A percentile compares a stretch with the other conserved stretches of the same genome.
These are phyloP conservation scores for Acleris literana DNA, from an alignment of 2,888 invertebrate species.

Conservation along the genomic window DNA sequence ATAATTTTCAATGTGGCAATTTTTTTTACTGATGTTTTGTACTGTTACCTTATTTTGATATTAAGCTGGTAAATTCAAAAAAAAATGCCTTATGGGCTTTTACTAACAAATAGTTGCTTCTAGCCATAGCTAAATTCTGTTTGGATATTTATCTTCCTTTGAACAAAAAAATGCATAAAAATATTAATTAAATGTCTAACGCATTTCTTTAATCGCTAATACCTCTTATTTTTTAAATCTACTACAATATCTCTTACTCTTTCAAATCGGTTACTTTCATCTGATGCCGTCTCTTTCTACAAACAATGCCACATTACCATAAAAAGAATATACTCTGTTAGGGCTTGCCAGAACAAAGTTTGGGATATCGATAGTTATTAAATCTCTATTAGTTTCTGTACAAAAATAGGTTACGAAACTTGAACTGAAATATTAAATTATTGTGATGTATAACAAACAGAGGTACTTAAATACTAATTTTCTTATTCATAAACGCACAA, in stretches of 20 bases:
- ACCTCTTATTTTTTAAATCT: conserved; percentile 35
- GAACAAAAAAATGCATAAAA: not conserved
- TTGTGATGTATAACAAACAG: too few relatives aligned
- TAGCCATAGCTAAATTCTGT: too few relatives aligned
- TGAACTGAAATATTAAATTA: too few relatives aligned
- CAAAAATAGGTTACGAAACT: too few relatives aligned
- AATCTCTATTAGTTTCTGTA: not conserved
- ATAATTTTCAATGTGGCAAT: too few relatives aligned
- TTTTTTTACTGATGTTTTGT: too few relatives aligned
- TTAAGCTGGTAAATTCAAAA: too few relatives aligned
- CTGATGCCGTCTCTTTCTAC: conserved; percentile 67
- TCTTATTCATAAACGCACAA: too few relatives aligned
- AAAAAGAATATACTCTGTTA: conserved; percentile 68
- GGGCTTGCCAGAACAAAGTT: conserved; percentile 49
- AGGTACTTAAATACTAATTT: too few relatives aligned
- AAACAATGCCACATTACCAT: conserved; percentile 79
- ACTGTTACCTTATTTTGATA: too few relatives aligned
- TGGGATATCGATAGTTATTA: conserved; percentile 56
- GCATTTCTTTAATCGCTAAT: conserved; percentile 3
- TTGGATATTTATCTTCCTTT: not conserved
- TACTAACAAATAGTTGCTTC: too few relatives aligned
- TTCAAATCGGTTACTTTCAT: conserved; percentile 46
- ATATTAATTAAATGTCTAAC: not conserved
- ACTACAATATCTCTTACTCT: conserved; percentile 49
- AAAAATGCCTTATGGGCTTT: too few relatives aligned